Evolutionary conservation across 1,140 invertebrate genomes (phyloP).

Genomic region (Mylabris phalerata): DNA sequence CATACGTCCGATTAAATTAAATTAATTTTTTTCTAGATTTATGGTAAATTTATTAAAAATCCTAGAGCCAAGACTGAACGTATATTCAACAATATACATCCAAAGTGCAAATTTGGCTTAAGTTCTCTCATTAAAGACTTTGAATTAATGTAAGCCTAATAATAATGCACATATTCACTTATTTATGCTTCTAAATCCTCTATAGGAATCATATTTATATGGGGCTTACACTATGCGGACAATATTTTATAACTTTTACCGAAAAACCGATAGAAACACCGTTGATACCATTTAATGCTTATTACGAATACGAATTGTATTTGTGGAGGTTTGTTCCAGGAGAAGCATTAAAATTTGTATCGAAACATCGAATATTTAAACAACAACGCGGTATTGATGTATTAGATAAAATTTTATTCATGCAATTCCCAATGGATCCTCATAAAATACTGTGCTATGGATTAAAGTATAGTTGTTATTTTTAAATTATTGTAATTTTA

Average conservation of each 20-base stretch:
- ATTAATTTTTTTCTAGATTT: constrained; percentile 29
- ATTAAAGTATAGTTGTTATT: constrained; percentile 30
- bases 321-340: constrained; percentile 40
- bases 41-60: constrained; percentile 36
- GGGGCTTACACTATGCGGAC: constrained; percentile 87
- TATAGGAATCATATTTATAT: constrained; percentile 72
- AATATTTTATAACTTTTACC: constrained; percentile 83
- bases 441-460: constrained; percentile 41
- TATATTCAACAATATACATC: constrained; percentile 54
- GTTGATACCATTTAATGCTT: constrained; percentile 17
- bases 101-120: constrained; percentile 50
- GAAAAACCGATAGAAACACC: constrained; percentile 25
- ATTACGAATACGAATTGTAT: constrained; percentile 37
- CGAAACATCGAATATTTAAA: constrained; percentile 39
- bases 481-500: constrained; percentile 15
- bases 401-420: constrained; percentile 37
- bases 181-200: constrained; percentile 32
- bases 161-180: neutral
- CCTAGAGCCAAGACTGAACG: constrained; percentile 39
- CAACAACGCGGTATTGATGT: constrained; percentile 29
- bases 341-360: constrained; percentile 30
- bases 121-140: constrained; percentile 33
- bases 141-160: constrained; percentile 38
- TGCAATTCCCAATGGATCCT: constrained; percentile 40
- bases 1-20: neutral